A percentile compares a stretch with the other conserved stretches of the same genome.
Conservation (phyloP, 2,888 invertebrate species). For the Cataglyphis cursor region DNA sequence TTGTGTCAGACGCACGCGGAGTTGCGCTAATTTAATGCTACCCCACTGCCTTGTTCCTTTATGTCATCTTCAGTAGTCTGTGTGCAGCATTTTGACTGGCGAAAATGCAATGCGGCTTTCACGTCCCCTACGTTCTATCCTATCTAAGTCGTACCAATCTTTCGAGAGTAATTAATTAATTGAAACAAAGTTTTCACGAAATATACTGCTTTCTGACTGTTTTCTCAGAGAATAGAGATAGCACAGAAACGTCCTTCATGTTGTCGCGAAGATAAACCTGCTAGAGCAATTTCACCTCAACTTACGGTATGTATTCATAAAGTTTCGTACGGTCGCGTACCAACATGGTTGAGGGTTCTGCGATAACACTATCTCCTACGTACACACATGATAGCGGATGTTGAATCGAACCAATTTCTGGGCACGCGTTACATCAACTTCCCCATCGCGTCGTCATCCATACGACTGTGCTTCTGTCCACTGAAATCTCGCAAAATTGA, state of each 20-base stretch:
- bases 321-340: constrained; percentile 39
- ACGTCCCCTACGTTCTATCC: neutral
- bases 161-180: constrained; percentile 8
- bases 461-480: constrained; percentile 1
- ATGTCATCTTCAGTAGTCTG: constrained; percentile 24
- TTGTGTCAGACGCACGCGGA: constrained; percentile 31
- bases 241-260: neutral
- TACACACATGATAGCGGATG: constrained; percentile 45
- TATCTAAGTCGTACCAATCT: neutral
- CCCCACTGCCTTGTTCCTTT: constrained; percentile 25
- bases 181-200: neutral
- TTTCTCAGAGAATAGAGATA: neutral
- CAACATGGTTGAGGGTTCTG: constrained; percentile 27
- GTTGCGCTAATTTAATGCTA: constrained; percentile 35
- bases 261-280: constrained; percentile 33
- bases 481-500: constrained; percentile 30
- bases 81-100: constrained; percentile 16
- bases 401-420: constrained; percentile 53
- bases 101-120: neutral
- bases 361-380: constrained; percentile 42
- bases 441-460: neutral
- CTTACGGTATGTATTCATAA: constrained; percentile 47
- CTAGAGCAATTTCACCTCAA: constrained; percentile 27
- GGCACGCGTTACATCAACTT: constrained; percentile 45
- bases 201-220: neutral